A percentile compares a stretch with the other conserved stretches of the same genome.
These are phyloP conservation scores for Leptinotarsa rubiginosa DNA, from an alignment of 2,888 invertebrate species.

Conservation along the genomic window DNA sequence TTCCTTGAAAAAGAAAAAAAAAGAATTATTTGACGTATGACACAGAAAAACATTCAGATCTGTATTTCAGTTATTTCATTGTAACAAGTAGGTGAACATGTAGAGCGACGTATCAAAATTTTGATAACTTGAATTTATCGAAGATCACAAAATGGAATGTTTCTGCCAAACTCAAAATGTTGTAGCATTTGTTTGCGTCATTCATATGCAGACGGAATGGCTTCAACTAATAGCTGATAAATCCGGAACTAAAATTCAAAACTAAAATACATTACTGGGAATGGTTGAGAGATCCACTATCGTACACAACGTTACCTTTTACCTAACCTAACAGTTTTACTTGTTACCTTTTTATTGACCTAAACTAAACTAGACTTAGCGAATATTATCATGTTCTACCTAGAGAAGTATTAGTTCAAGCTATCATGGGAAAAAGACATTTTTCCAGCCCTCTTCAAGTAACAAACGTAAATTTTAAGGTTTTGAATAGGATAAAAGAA, in stretches of 20 bases:
- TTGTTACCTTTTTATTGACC: slow-evolving; percentile 48
- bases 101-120: slow-evolving; percentile 35
- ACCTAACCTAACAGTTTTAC: slow-evolving; percentile 61
- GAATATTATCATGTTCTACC: slow-evolving; percentile 56
- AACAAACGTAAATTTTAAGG: too few species aligned
- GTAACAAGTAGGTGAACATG: background rate
- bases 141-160: slow-evolving; percentile 51
- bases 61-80: too few species aligned
- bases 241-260: slow-evolving; percentile 51
- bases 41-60: too few species aligned
- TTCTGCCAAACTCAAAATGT: slow-evolving; percentile 15
- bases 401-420: slow-evolving; percentile 55
- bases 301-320: slow-evolving; percentile 55
- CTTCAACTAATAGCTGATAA: slow-evolving; percentile 20
- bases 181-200: slow-evolving; percentile 13
- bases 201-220: slow-evolving; percentile 25
- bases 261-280: slow-evolving; percentile 51
- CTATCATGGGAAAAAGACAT: slow-evolving; percentile 47
- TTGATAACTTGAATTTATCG: slow-evolving; percentile 26
- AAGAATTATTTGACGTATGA: too few species aligned
- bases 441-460: slow-evolving; percentile 45
- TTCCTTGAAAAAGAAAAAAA: too few species aligned
- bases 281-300: slow-evolving; percentile 52
- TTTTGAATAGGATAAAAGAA: too few species aligned
- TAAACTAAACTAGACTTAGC: slow-evolving; percentile 62